phyloP scores from a whole-genome alignment of 2,797 vertebrate species.

The Lophius americanus region DNA sequence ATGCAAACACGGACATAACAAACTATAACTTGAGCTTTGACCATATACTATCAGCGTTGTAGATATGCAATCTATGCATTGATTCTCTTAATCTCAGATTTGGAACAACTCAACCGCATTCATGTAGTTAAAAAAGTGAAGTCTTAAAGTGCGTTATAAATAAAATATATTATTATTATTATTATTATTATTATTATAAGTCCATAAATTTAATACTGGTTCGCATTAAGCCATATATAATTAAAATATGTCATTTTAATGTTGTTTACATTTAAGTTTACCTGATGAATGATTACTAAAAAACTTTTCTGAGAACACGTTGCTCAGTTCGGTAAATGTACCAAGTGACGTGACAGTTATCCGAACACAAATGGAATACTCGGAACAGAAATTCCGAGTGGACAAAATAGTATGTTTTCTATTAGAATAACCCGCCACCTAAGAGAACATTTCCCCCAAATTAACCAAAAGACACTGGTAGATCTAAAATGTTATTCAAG shows the following conservation, averaged over 20 bases:
- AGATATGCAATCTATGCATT: constrained; percentile 29
- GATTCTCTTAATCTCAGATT: background rate
- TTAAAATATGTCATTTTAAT: background rate
- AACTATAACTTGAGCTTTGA: constrained; percentile 63
- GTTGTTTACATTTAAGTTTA: background rate
- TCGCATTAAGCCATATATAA: background rate
- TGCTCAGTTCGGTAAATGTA: too few relatives aligned
- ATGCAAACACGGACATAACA: constrained; percentile 26
- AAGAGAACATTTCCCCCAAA: background rate
- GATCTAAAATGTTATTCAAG: background rate
- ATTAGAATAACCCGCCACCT: background rate
- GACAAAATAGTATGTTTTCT: background rate
- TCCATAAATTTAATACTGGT: background rate
- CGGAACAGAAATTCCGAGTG: background rate
- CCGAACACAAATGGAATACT: background rate
- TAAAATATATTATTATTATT: background rate
- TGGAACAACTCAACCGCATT: background rate
- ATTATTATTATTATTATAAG: too few relatives aligned
- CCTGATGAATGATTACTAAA: too few relatives aligned
- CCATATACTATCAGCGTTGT: constrained; percentile 45
- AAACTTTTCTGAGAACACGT: too few relatives aligned
- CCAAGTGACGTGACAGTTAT: background rate
- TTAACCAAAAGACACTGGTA: background rate
- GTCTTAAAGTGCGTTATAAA: background rate
- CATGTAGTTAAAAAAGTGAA: background rate